Base-by-base conservation (phyloP, 2,888 invertebrate species). In the Aphidius colemani region DNA sequence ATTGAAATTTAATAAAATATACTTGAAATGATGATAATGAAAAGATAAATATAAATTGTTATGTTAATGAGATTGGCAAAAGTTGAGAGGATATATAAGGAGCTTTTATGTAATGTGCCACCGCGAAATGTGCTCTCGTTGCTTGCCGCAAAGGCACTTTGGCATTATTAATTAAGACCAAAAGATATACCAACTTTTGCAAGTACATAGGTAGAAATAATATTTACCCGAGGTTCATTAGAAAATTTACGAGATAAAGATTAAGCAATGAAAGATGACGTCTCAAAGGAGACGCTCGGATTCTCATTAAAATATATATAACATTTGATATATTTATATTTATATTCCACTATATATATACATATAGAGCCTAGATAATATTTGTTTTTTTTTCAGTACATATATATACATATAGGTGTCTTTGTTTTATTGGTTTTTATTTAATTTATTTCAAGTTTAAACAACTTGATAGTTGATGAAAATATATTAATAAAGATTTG, bases 291-390 rank as follows among this genome's bases (percentile, higher is more conserved):
- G 74, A 30, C 30, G 18, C 75, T 71, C n/a, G 76, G 74, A 80
- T 80, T 80, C 75, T 80, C 78, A 81, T 81, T 80, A 81, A 80
- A 80, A 79, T 79, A 79, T n/a, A n/a, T n/a, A n/a, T n/a, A n/a
- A n/a, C n/a, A n/a, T n/a, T n/a, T n/a, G n/a, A n/a, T n/a, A n/a
- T n/a, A n/a, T n/a, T n/a, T n/a, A n/a, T n/a, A n/a, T n/a, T n/a
- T n/a, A n/a, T n/a, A n/a, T n/a, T n/a, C n/a, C n/a, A n/a, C n/a
- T n/a, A n/a, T n/a, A n/a, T n/a, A n/a, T n/a, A n/a, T n/a, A n/a
- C n/a, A n/a, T n/a, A n/a, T n/a, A n/a, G n/a, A n/a, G n/a, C n/a
- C n/a, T n/a, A n/a, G n/a, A n/a, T n/a, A n/a, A n/a, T n/a, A n/a
- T n/a, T n/a, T n/a, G n/a, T n/a, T n/a, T n/a, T n/a, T n/a, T n/a